Evolutionary conservation across 2,888 invertebrate genomes (phyloP).

Genomic region (Agrochola circellaris): DNA sequence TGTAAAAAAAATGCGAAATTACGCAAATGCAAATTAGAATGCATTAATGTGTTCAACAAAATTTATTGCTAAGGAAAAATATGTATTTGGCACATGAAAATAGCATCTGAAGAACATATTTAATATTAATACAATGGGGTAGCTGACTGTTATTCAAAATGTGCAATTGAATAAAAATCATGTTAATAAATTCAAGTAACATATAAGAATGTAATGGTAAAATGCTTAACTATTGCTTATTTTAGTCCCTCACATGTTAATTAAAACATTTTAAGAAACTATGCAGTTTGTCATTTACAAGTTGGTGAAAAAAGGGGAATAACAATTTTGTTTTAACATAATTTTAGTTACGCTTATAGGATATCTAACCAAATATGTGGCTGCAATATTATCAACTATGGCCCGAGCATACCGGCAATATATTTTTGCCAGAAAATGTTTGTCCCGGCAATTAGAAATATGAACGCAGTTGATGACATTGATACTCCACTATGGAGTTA

Average conservation of each 20-base stretch:
- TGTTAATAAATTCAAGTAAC: constrained; percentile 13
- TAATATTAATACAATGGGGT: constrained; percentile 23
- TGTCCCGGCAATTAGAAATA: neutral
- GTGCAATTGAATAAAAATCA: constrained; percentile 20
- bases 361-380: neutral
- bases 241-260: neutral
- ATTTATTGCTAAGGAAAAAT: constrained; percentile 35
- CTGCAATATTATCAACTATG: constrained; percentile 10
- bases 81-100: constrained; percentile 37
- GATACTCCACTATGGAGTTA: neutral
- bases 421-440: neutral
- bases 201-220: constrained; percentile 2
- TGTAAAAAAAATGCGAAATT: constrained; percentile 34
- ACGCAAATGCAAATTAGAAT: constrained; percentile 41
- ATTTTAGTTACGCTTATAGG: neutral
- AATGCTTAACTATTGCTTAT: constrained; percentile 2
- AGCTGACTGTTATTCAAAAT: constrained; percentile 6
- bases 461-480: neutral
- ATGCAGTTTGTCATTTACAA: constrained; percentile 11
- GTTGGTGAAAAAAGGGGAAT: neutral
- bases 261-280: constrained; percentile 8
- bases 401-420: neutral
- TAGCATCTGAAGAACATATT: constrained; percentile 43
- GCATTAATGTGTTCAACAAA: constrained; percentile 37
- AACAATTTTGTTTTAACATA: neutral